Evolutionary conservation across 2,113 vertebrate genomes (phyloP).

Genomic region (Lampris megalopsis): DNA sequence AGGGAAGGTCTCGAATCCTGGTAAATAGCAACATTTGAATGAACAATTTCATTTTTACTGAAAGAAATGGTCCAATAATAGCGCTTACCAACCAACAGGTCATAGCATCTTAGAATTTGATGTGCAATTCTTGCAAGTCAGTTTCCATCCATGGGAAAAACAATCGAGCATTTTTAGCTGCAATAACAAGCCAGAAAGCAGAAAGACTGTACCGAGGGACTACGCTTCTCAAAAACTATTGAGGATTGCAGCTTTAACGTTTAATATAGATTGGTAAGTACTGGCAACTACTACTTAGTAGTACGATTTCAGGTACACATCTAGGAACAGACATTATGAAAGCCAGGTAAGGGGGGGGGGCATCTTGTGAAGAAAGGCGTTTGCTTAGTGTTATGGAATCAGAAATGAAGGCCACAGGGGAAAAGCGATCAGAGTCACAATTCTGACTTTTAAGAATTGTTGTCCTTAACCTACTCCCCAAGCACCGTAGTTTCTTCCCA

Average conservation of each 20-base stretch:
- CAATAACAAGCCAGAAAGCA: background rate
- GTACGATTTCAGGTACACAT: slow-evolving; percentile 43
- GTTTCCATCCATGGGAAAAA: background rate
- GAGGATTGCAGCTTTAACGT: slow-evolving; percentile 12
- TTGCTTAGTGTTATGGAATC: slow-evolving; percentile 28
- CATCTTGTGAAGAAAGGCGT: slow-evolving; percentile 17
- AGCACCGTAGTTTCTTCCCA: too few relatives aligned
- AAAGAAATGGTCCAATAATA: slow-evolving; percentile 30
- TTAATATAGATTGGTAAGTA: slow-evolving; percentile 29
- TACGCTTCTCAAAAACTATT: slow-evolving; percentile 9
- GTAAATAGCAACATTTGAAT: slow-evolving; percentile 29
- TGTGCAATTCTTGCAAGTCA: slow-evolving; percentile 21
- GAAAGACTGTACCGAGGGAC: slow-evolving; percentile 6
- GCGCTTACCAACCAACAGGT: slow-evolving; percentile 18
- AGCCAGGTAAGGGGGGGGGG: slow-evolving; percentile 23
- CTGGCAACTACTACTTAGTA: slow-evolving; percentile 68
- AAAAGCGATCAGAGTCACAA: too few relatives aligned
- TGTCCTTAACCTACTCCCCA: too few relatives aligned
- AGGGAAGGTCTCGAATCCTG: slow-evolving; percentile 8
- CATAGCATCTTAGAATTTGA: slow-evolving; percentile 9
- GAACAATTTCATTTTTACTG: slow-evolving; percentile 34
- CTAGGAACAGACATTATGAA: slow-evolving; percentile 53
- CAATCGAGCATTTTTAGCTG: background rate
- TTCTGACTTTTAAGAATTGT: too few relatives aligned
- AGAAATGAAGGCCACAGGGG: too few relatives aligned